Conservation (phyloP, 2,113 vertebrate species). For the Prochilodus magdalenae region DNA sequence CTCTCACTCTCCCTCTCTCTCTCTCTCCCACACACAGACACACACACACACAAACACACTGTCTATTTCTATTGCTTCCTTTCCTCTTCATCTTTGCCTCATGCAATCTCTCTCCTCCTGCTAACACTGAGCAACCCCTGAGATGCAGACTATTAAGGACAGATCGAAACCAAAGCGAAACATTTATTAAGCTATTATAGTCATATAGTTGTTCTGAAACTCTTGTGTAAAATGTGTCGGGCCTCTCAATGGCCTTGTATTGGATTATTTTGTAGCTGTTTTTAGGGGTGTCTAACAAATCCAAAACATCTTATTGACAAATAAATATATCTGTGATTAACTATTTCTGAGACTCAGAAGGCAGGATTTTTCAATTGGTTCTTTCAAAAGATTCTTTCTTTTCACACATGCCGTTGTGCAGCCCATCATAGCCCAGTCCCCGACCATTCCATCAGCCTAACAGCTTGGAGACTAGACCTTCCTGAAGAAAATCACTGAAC, state of each 20-base stretch:
- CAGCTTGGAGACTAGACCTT: no score
- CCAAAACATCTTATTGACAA: no score
- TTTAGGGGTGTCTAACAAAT: no score
- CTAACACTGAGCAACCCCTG: not conserved
- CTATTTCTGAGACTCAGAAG: no score
- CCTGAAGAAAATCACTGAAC: not conserved
- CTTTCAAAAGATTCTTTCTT: no score
- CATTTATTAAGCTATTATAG: not conserved
- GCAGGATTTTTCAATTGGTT: no score
- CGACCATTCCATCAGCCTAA: no score
- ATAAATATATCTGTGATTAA: not conserved
- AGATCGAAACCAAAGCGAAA: not conserved
- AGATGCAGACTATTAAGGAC: not conserved
- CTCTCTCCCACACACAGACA: no score
- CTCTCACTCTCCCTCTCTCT: slow-evolving; percentile 5
- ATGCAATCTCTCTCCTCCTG: not conserved
- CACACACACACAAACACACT: no score
- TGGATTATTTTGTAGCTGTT: no score
- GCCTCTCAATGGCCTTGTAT: not conserved
- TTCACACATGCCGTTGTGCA: no score
- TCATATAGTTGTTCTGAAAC: not conserved
- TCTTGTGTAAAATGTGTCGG: not conserved
- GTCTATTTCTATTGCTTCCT: not conserved
- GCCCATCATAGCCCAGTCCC: no score
- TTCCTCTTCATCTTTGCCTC: not conserved